A percentile compares a stretch with the other conserved stretches of the same genome.
Conservation (phyloP, 2,888 invertebrate species). For the Cosmopolites sordidus region DNA sequence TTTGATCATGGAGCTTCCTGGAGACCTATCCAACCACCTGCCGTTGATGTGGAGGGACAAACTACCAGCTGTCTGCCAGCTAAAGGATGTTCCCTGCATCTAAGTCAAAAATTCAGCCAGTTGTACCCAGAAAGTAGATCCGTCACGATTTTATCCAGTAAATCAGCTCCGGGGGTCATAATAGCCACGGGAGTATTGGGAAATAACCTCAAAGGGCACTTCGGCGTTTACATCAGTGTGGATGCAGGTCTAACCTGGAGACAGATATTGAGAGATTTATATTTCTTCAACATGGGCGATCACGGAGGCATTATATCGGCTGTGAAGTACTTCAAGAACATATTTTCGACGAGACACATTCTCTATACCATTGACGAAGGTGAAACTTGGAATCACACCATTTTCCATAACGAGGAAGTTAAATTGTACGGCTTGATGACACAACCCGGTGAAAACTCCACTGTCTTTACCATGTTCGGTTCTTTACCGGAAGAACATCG, state of each 20-base stretch:
- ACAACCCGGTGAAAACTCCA: conserved; percentile 90
- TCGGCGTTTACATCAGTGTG: conserved; percentile 73
- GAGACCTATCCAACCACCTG: conserved; percentile 70
- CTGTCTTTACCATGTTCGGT: conserved; percentile 87
- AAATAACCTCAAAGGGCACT: conserved; percentile 72
- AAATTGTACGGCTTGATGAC: conserved; percentile 88
- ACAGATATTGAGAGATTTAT: conserved; percentile 67
- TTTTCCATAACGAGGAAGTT: conserved; percentile 67
- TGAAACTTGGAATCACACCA: conserved; percentile 69
- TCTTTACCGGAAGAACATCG: conserved; percentile 72
- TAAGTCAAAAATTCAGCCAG: conserved; percentile 81
- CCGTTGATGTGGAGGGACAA: conserved; percentile 63
- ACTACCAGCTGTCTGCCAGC: conserved; percentile 61
- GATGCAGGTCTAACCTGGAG: conserved; percentile 83
- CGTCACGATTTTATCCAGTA: conserved; percentile 77
- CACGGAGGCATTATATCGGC: conserved; percentile 86
- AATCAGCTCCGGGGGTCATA: conserved; percentile 84
- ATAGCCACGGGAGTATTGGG: conserved; percentile 82
- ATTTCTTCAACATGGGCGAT: conserved; percentile 86
- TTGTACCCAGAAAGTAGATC: conserved; percentile 76
- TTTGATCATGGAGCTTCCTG: conserved; percentile 85
- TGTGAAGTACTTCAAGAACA: conserved; percentile 72
- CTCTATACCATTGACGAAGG: conserved; percentile 85
- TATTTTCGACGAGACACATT: conserved; percentile 73
- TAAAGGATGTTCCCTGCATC: conserved; percentile 76